A percentile compares a stretch with the other conserved stretches of the same genome.
Evolutionary conservation across 2,113 vertebrate genomes (phyloP).

Genomic region (Salminus brasiliensis): DNA sequence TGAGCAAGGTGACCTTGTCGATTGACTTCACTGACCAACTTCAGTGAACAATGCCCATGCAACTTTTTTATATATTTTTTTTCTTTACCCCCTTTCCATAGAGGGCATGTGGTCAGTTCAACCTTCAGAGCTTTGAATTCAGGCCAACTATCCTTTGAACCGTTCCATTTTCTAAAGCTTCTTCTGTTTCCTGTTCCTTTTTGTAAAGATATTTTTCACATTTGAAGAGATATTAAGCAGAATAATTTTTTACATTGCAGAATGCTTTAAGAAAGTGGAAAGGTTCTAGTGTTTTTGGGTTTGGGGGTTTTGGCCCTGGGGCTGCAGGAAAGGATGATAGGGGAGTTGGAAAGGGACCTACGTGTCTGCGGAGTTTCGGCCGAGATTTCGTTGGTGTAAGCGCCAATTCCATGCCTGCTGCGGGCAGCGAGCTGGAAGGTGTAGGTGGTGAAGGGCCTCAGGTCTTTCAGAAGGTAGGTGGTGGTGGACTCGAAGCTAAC

Average conservation of each 20-base stretch:
- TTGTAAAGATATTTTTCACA: constrained; percentile 1
- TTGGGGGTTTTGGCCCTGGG: neutral
- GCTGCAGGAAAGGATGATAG: constrained; percentile 3
- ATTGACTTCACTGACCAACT: constrained; percentile 56
- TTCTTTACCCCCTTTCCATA: constrained; percentile 11
- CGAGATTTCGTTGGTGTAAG: constrained; percentile 94
- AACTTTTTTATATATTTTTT: too few relatives aligned
- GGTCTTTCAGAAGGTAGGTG: constrained; percentile 90
- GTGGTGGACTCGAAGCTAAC: constrained; percentile 90
- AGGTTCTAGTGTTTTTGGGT: neutral
- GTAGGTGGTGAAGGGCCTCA: constrained; percentile 95
- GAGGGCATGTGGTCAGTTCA: constrained; percentile 52
- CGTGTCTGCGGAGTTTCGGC: constrained; percentile 98
- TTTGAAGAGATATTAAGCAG: neutral
- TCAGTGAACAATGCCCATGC: constrained; percentile 18
- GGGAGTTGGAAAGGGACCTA: constrained; percentile 89
- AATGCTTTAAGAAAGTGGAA: constrained; percentile 28
- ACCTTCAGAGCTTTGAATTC: constrained; percentile 46
- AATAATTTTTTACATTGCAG: neutral
- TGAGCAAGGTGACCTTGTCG: constrained; percentile 67
- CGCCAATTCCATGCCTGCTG: constrained; percentile 92
- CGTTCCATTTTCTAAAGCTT: constrained; percentile 72
- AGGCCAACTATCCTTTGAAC: constrained; percentile 43
- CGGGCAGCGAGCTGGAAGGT: constrained; percentile 93
- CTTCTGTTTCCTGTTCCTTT: too few relatives aligned